phyloP scores from a whole-genome alignment of 1,140 invertebrate species.

The Euwallacea fornicatus region DNA sequence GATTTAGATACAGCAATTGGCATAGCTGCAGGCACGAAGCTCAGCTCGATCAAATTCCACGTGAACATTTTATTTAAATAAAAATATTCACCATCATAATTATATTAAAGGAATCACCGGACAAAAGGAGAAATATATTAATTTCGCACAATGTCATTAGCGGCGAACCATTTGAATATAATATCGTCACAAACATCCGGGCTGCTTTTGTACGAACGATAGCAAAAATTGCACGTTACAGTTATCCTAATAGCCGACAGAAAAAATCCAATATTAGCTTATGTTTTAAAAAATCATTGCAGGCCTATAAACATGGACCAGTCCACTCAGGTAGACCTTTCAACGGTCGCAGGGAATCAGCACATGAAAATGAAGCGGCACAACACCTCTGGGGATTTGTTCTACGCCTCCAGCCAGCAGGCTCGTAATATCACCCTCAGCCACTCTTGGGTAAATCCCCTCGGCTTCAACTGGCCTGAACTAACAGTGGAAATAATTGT shows the following conservation, averaged over 20 bases:
- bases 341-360: slow-evolving; percentile 37
- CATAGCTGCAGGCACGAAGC: no score
- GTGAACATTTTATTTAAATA: neutral
- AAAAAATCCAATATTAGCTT: neutral
- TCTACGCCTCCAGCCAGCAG: slow-evolving; percentile 27
- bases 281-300: neutral
- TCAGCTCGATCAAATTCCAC: no score
- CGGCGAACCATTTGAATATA: slow-evolving; percentile 2
- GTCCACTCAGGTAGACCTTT: slow-evolving; percentile 49
- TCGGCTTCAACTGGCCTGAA: neutral
- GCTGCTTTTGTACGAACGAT: neutral
- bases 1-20: no score
- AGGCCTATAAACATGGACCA: slow-evolving; percentile 38
- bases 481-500: neutral
- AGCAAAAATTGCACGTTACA: slow-evolving; percentile 1
- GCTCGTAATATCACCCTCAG: slow-evolving; percentile 11
- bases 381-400: slow-evolving; percentile 47
- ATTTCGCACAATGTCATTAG: slow-evolving; percentile 8
- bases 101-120: neutral
- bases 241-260: neutral
- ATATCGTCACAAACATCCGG: slow-evolving; percentile 5
- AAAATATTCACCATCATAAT: neutral
- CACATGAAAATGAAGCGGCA: slow-evolving; percentile 44
- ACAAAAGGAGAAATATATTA: slow-evolving; percentile 4
- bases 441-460: slow-evolving; percentile 42